Base-by-base conservation (phyloP, 2,888 invertebrate genomes). In the Hetaerina titia region DNA sequence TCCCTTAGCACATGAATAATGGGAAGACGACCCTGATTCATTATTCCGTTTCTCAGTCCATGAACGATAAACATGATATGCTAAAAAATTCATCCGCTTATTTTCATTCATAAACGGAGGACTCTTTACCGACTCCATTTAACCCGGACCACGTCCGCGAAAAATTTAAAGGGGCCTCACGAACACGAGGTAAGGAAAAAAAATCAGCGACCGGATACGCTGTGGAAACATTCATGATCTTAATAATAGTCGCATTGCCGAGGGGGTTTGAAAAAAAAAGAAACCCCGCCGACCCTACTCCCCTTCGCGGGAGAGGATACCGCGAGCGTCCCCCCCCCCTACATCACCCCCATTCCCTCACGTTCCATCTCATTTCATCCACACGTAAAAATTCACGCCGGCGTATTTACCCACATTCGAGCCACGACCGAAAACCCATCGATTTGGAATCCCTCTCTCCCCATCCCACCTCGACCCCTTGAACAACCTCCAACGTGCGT, bases 371-470 rank as follows among this genome's bases (percentile, higher is more conserved):
- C 92, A 92, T 92, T 92, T 63, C 90, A 31, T 90, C 63, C 92
- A n/a, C 56, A 74, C 64, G 92, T 92, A 74, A 92, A 31, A 92
- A 92, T 92, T 74, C 57, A 92, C 92, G 92, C 31, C 57, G 64
- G n/a, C 69, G 25, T 92, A 69, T 92, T 74, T 92, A 92, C 92
- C 92, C 92, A 92, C 64, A 92, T 92, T 74, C 69, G 69, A 74
- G 17, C n/a, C 69, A 13, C 69, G 56, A 74, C 56, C 74, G 92
- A 74, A 69, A 64, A 63, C 31, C n/a, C 89, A 89, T 89, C 89
- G 89, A 89, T 89, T 89, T 89, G 57, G 89, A 89, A 89, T 89
- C 89, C 58, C n/a, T n/a, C 45, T 1, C 45, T 81, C 81, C 81
- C n/a, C 15, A 31, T 60, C 17, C 5, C 60, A 1, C 17, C 60